A percentile compares a stretch with the other conserved stretches of the same genome.
Conservation (phyloP, 2,797 vertebrate genomes). For the Anas bernieri region DNA sequence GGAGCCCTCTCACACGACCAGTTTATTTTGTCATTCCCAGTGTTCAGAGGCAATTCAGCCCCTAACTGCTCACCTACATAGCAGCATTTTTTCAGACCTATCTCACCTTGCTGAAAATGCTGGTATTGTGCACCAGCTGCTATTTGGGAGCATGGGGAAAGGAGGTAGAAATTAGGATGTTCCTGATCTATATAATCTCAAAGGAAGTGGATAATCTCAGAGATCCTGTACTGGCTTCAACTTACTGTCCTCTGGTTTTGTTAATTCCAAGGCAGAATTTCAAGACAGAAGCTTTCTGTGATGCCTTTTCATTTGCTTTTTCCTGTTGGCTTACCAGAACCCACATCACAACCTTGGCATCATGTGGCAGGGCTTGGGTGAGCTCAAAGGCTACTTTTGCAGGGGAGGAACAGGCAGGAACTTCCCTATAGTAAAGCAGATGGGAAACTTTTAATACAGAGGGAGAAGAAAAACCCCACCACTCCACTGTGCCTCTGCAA, state of each 20-base stretch:
- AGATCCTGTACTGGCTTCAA: neutral
- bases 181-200: neutral
- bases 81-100: neutral
- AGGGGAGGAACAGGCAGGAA: neutral
- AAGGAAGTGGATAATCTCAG: neutral
- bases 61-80: neutral
- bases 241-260: neutral
- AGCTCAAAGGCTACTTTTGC: neutral
- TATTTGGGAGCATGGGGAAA: neutral
- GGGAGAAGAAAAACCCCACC: neutral
- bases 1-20: constrained; percentile 7
- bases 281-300: neutral
- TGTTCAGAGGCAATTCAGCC: neutral
- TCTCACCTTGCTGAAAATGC: neutral
- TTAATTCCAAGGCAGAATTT: constrained; percentile 20
- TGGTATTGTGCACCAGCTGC: neutral
- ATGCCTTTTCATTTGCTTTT: neutral
- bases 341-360: neutral
- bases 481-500: neutral
- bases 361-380: rapidly evolving
- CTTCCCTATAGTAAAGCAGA: neutral
- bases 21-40: neutral
- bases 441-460: neutral
- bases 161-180: neutral
- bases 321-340: neutral